Evolutionary conservation across 1,140 invertebrate species (phyloP).

Genomic region (Sinella curviseta): DNA sequence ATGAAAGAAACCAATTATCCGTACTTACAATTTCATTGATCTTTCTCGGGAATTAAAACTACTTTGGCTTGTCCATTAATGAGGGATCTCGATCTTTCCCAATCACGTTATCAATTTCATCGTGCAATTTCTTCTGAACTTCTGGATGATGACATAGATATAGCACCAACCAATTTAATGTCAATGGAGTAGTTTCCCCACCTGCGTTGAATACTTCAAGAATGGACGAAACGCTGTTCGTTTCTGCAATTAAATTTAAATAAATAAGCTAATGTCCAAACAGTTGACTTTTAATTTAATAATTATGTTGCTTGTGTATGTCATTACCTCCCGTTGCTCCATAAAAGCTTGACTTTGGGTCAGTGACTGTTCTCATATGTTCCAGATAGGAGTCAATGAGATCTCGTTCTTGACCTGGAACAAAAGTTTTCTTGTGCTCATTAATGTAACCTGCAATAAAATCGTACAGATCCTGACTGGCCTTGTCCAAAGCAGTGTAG

Average conservation of each 20-base stretch:
- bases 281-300: neutral
- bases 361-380: neutral
- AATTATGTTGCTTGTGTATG: neutral
- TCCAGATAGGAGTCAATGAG: neutral
- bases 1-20: neutral
- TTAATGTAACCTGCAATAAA: neutral
- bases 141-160: slow-evolving; percentile 65
- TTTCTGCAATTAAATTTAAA: neutral
- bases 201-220: neutral
- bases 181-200: slow-evolving; percentile 66
- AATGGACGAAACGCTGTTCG: neutral
- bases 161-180: slow-evolving; percentile 70
- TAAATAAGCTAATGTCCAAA: neutral
- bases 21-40: neutral
- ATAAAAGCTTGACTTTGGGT: neutral
- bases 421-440: neutral
- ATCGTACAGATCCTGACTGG: neutral
- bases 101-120: slow-evolving; percentile 65
- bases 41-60: slow-evolving; percentile 21
- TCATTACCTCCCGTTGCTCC: neutral
- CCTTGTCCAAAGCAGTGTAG: neutral
- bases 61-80: slow-evolving; percentile 56
- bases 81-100: slow-evolving; percentile 54
- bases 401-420: neutral
- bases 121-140: slow-evolving; percentile 66